Conservation (phyloP, 2,888 invertebrate genomes). For the Digitonthophagus gazella region DNA sequence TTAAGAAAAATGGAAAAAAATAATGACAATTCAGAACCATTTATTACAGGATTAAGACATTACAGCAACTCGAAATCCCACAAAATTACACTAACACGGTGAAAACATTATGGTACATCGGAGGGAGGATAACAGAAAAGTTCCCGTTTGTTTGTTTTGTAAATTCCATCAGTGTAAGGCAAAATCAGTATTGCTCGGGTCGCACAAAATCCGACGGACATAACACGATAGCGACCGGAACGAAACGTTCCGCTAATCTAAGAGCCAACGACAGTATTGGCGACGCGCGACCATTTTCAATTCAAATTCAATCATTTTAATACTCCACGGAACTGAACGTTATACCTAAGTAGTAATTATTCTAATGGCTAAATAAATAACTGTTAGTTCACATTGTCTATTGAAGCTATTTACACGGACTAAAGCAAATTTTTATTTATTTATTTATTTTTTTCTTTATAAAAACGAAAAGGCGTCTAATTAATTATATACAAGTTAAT, state of each 20-base stretch:
- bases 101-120: background rate
- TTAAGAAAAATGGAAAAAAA: background rate
- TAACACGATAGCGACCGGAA: too few relatives aligned
- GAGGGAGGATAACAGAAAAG: too few relatives aligned
- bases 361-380: background rate
- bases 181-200: background rate
- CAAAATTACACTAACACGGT: background rate
- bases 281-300: background rate
- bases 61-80: slow-evolving; percentile 9
- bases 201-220: background rate
- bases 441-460: background rate
- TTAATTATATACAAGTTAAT: background rate
- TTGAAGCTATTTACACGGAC: background rate
- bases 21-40: slow-evolving; percentile 13
- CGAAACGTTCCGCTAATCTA: background rate
- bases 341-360: background rate
- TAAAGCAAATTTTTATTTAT: background rate
- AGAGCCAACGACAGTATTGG: background rate
- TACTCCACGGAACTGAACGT: background rate
- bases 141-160: background rate
- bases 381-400: background rate
- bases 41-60: slow-evolving; percentile 5
- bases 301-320: background rate
- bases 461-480: background rate
- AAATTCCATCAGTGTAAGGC: background rate